A percentile compares a stretch with the other conserved stretches of the same genome.
These are phyloP conservation scores for Apantesis nais DNA, from an alignment of 2,888 invertebrate species.

Conservation along the genomic window DNA sequence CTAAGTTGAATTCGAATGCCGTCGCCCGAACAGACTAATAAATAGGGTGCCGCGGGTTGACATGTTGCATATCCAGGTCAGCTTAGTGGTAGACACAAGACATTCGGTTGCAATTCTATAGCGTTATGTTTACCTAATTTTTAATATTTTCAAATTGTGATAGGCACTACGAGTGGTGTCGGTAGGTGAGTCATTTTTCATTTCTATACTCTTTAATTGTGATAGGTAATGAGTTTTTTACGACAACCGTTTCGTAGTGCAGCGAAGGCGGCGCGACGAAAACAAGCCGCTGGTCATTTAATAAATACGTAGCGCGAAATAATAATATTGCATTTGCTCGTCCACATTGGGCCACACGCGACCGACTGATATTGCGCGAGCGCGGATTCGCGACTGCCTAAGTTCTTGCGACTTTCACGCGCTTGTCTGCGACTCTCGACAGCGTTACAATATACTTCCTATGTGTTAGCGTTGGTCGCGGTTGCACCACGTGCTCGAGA, in stretches of 20 bases:
- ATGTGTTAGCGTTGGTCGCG: not conserved
- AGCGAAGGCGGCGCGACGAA: constrained; percentile 26
- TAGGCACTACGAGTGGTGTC: not conserved
- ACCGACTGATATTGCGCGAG: constrained; percentile 25
- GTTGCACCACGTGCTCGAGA: not conserved
- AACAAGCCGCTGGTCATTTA: not conserved
- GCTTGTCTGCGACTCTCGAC: not conserved
- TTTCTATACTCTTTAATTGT: constrained; percentile 32
- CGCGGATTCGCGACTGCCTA: constrained; percentile 27
- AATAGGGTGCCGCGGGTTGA: not conserved
- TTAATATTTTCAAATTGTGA: too few relatives aligned
- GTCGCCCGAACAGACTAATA: not conserved
- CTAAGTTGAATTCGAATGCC: not conserved
- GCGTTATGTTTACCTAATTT: not conserved
- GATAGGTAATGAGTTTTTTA: constrained; percentile 41
- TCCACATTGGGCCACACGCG: not conserved
- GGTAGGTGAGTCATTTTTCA: constrained; percentile 26
- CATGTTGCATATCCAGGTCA: not conserved
- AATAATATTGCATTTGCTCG: not conserved
- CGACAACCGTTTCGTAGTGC: constrained; percentile 21
- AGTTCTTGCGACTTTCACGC: constrained; percentile 35
- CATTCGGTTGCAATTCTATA: not conserved
- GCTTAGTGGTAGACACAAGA: too few relatives aligned
- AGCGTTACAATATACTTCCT: not conserved
- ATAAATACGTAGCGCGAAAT: not conserved